These are phyloP conservation scores for Aspidiotus rigidus DNA, from an alignment of 2,888 invertebrate genomes.

Conservation along the genomic window DNA sequence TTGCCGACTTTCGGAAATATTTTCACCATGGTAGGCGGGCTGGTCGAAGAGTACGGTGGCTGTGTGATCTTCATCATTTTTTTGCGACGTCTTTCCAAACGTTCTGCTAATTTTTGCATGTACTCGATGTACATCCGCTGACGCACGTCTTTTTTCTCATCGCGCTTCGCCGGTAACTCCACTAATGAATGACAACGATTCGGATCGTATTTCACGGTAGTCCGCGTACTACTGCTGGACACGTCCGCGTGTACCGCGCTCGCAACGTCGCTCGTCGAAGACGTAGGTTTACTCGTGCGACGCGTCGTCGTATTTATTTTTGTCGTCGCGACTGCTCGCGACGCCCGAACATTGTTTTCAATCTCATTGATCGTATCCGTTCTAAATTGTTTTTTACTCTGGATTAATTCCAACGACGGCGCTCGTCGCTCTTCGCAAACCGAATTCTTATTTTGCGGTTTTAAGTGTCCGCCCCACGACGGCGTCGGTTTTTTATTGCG, in stretches of 20 bases:
- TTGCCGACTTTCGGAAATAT: conserved; percentile 13
- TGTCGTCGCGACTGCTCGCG: conserved; percentile 4
- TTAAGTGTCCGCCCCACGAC: background rate
- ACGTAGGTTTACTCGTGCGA: background rate
- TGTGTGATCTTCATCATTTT: conserved; percentile 68
- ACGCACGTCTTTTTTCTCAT: conserved; percentile 23
- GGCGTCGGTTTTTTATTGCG: conserved; percentile 42
- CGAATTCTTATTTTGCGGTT: background rate
- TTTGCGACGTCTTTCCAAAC: conserved; percentile 66
- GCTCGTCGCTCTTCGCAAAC: background rate
- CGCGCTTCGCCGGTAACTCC: conserved; percentile 24
- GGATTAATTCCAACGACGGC: conserved; percentile 24
- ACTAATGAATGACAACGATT: conserved; percentile 30
- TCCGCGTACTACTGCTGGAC: background rate
- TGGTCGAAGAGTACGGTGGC: background rate
- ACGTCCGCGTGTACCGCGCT: conserved; percentile 20
- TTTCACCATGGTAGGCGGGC: conserved; percentile 19
- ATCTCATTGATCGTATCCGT: conserved; percentile 18
- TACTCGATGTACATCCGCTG: conserved; percentile 70
- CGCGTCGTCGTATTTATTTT: conserved; percentile 17
- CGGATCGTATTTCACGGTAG: conserved; percentile 8
- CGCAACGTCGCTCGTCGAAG: conserved; percentile 2
- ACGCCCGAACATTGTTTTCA: conserved; percentile 7
- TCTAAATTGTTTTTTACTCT: conserved; percentile 22
- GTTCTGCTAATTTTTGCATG: conserved; percentile 64